phyloP scores from a whole-genome alignment of 2,888 invertebrate genomes.

The Drosophila suboccidentalis region DNA sequence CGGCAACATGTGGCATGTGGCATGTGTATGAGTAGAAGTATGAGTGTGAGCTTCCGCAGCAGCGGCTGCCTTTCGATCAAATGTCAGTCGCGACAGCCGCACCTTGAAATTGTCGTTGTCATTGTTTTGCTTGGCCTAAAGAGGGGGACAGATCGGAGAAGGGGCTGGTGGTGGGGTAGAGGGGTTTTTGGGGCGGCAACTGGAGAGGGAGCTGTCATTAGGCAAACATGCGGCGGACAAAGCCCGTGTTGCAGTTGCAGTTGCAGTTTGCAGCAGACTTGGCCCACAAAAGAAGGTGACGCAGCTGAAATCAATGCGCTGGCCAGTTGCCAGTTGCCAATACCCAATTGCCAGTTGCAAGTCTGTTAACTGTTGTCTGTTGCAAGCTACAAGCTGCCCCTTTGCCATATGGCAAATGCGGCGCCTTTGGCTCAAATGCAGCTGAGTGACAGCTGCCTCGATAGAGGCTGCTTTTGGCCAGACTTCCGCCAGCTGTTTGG shows the following conservation, averaged over 20 bases:
- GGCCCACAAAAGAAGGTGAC: constrained; percentile 68
- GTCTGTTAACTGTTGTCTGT: not conserved
- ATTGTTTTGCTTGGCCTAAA: constrained; percentile 53
- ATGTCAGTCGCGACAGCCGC: constrained; percentile 65
- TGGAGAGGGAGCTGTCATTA: constrained; percentile 63
- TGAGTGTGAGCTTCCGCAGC: constrained; percentile 65
- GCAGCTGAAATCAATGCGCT: constrained; percentile 78
- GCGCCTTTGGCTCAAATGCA: constrained; percentile 24
- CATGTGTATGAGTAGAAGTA: not conserved
- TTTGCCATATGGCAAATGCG: constrained; percentile 9
- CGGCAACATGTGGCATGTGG: constrained; percentile 43
- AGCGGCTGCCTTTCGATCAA: constrained; percentile 73
- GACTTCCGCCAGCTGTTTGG: constrained; percentile 73
- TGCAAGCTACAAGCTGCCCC: constrained; percentile 10
- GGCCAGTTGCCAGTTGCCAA: constrained; percentile 32
- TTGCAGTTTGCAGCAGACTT: constrained; percentile 26
- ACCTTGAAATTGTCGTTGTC: constrained; percentile 48
- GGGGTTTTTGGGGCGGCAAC: not conserved
- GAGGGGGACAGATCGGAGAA: not conserved
- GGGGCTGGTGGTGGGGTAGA: not conserved
- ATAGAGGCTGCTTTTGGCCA: constrained; percentile 17
- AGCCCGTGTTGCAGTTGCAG: constrained; percentile 25
- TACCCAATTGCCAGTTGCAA: constrained; percentile 21
- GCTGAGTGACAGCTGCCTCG: constrained; percentile 51
- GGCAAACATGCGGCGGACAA: constrained; percentile 53